phyloP scores from a whole-genome alignment of 2,797 vertebrate species.

The Siniperca obscura region DNA sequence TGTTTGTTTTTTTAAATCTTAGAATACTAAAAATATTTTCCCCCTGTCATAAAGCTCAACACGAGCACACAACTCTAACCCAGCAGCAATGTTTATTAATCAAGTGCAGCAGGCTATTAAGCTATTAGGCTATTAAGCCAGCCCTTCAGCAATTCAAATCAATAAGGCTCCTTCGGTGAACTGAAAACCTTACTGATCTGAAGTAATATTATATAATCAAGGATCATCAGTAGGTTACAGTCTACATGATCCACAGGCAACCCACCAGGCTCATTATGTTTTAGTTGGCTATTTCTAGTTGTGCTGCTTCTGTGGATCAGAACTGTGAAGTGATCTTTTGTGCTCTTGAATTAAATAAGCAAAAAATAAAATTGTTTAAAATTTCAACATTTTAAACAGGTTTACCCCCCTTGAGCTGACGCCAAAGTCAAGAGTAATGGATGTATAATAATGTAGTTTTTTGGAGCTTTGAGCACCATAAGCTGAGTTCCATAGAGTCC shows the following conservation, averaged over 20 bases:
- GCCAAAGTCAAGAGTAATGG: too few relatives aligned
- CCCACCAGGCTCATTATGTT: slow-evolving; percentile 13
- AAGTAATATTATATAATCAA: slow-evolving; percentile 16
- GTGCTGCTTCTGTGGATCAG: not conserved
- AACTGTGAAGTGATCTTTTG: not conserved
- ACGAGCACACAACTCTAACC: not conserved
- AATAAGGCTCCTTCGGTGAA: not conserved
- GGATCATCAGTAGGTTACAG: slow-evolving; percentile 9
- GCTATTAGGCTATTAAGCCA: slow-evolving; percentile 1
- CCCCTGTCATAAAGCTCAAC: not conserved
- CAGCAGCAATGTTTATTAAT: slow-evolving; percentile 23
- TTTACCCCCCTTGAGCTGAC: too few relatives aligned
- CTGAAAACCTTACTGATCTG: slow-evolving; percentile 17
- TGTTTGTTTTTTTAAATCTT: not conserved
- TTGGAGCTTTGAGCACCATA: too few relatives aligned
- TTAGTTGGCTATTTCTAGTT: not conserved
- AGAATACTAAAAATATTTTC: not conserved
- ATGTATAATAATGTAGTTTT: too few relatives aligned
- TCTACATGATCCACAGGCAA: not conserved
- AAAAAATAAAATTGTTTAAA: too few relatives aligned
- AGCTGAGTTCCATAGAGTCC: too few relatives aligned
- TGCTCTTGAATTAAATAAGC: not conserved
- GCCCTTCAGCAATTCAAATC: slow-evolving; percentile 3
- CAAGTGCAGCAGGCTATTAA: slow-evolving; percentile 11
- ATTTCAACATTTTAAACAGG: too few relatives aligned